Percentiles rank a stretch among this genome's conserved stretches.
These are phyloP conservation scores for Axis porcinus DNA, from an alignment of 2,113 vertebrate species.

Conservation along the genomic window DNA sequence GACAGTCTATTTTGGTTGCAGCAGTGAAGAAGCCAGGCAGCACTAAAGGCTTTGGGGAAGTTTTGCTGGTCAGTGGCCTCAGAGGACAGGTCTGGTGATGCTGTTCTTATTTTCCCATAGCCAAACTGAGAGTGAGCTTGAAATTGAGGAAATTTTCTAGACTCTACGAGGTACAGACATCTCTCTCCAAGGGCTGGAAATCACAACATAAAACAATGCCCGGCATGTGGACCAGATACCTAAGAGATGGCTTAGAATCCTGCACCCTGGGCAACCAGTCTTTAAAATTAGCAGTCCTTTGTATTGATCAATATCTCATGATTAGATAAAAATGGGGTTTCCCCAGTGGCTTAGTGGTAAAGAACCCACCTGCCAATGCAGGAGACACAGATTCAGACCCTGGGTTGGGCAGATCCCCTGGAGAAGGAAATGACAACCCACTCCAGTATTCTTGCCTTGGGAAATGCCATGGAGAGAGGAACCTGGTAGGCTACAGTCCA, in stretches of 20 bases:
- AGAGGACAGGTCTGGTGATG: too few relatives aligned
- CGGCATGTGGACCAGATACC: background rate
- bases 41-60: too few relatives aligned
- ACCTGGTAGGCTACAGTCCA: background rate
- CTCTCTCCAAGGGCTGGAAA: background rate
- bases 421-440: background rate
- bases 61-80: too few relatives aligned
- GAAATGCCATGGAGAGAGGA: background rate
- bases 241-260: background rate
- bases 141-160: background rate
- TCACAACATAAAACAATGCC: background rate
- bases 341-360: background rate
- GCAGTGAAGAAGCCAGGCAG: too few relatives aligned
- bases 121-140: too few relatives aligned
- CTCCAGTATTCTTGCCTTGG: background rate
- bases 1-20: too few relatives aligned
- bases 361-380: background rate
- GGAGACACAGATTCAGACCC: background rate
- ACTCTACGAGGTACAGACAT: background rate
- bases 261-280: background rate
- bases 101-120: too few relatives aligned
- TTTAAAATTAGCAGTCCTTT: background rate
- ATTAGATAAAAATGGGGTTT: background rate
- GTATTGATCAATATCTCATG: background rate
- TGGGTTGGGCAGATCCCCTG: background rate